Conservation (phyloP, 2,113 vertebrate species). For the Pedetes capensis region DNA sequence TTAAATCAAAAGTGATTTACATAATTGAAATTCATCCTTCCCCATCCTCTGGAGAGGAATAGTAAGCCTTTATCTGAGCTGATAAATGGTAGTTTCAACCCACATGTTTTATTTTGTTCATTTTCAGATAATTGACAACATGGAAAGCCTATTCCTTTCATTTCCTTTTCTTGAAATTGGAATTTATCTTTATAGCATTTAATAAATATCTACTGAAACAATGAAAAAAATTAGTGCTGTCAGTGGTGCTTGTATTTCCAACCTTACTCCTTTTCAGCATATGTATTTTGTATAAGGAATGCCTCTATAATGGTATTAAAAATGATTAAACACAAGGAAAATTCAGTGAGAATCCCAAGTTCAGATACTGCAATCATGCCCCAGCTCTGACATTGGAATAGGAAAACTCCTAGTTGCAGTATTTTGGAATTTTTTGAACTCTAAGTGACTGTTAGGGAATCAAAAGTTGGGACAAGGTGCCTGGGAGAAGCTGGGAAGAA, state of each 20-base stretch:
- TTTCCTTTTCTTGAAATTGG: conserved; percentile 2
- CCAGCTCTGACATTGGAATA: background rate
- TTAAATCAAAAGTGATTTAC: background rate
- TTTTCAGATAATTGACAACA: background rate
- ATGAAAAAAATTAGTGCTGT: background rate
- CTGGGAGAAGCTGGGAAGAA: background rate
- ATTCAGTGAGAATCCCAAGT: background rate
- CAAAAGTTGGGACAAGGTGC: background rate
- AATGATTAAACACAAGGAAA: background rate
- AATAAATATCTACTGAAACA: background rate
- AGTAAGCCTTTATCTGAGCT: background rate
- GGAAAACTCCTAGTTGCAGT: background rate
- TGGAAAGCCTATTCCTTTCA: background rate
- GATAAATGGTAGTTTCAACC: background rate
- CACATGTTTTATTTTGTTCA: background rate
- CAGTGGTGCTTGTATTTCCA: background rate
- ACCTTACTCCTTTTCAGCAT: background rate
- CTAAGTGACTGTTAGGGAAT: background rate
- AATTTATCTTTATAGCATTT: background rate
- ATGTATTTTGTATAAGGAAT: background rate
- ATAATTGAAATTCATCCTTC: conserved; percentile 12
- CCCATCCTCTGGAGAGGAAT: background rate
- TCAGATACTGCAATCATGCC: background rate
- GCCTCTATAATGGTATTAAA: background rate
- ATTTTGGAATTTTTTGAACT: background rate